Conservation (phyloP, 2,113 vertebrate genomes). For the Protomyctophum bolini region DNA sequence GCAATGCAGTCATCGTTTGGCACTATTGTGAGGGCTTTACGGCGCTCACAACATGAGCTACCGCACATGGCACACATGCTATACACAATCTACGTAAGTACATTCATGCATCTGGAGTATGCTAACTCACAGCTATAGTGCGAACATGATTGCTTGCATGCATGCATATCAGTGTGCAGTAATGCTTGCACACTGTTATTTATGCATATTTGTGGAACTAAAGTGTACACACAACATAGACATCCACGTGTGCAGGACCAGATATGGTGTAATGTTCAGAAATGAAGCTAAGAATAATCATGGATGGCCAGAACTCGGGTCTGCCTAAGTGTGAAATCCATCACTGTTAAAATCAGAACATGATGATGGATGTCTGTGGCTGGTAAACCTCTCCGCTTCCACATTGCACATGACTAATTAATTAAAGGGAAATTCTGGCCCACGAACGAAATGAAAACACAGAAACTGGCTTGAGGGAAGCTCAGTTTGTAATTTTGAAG, state of each 20-base stretch:
- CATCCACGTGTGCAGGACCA: neutral
- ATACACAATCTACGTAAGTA: too few relatives aligned
- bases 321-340: constrained; percentile 33
- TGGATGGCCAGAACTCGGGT: constrained; percentile 14
- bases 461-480: neutral
- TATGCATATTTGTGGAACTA: too few relatives aligned
- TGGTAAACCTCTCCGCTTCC: constrained; percentile 39
- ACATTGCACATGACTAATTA: neutral
- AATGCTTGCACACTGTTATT: neutral
- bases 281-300: constrained; percentile 23
- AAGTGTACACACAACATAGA: too few relatives aligned
- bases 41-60: too few relatives aligned
- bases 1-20: too few relatives aligned
- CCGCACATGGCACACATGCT: too few relatives aligned
- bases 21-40: too few relatives aligned
- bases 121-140: neutral
- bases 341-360: constrained; percentile 24
- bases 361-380: constrained; percentile 28
- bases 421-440: neutral
- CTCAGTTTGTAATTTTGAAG: neutral
- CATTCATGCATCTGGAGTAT: neutral
- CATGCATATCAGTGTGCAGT: neutral
- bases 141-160: neutral
- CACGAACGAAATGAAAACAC: neutral
- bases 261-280: neutral